A percentile compares a stretch with the other conserved stretches of the same genome.
Evolutionary conservation across 2,113 vertebrate species (phyloP).

Genomic region (Nerophis ophidion): DNA sequence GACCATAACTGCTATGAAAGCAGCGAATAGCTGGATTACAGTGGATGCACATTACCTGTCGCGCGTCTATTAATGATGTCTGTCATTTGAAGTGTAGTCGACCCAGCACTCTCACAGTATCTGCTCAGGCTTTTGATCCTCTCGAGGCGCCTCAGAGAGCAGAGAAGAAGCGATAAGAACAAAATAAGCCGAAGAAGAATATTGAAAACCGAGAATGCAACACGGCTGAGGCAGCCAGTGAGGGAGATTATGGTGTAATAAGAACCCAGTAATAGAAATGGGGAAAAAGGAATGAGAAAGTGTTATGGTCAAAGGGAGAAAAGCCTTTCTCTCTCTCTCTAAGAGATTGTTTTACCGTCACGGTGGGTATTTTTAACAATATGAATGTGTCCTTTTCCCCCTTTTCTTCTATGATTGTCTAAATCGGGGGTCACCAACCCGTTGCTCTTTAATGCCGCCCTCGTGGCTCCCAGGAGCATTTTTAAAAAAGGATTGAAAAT

Average conservation of each 20-base stretch:
- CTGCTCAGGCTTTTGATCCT: conserved; percentile 23
- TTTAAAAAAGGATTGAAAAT: no score
- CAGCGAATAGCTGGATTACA: conserved; percentile 22
- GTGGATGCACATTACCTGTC: conserved; percentile 21
- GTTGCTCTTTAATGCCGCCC: no score
- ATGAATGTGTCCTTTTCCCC: not conserved
- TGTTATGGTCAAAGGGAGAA: conserved; percentile 2
- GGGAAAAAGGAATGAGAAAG: conserved; percentile 1
- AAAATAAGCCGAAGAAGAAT: conserved; percentile 11
- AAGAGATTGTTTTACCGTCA: not conserved
- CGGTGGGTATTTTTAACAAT: not conserved
- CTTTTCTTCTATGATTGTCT: conserved; percentile 6
- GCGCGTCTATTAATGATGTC: conserved; percentile 13
- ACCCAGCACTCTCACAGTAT: conserved; percentile 21
- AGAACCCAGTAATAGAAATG: conserved; percentile 15
- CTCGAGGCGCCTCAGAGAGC: conserved; percentile 1
- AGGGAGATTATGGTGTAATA: conserved; percentile 18
- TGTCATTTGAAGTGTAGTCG: conserved; percentile 31
- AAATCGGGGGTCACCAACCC: no score
- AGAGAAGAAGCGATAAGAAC: conserved; percentile 24
- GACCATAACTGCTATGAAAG: conserved; percentile 14
- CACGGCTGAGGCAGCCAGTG: not conserved
- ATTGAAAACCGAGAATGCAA: not conserved
- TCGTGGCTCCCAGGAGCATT: no score
- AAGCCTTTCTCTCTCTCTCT: conserved; percentile 10